Conservation (phyloP, 2,888 invertebrate genomes). For the Drosophila engyochracea region DNA sequence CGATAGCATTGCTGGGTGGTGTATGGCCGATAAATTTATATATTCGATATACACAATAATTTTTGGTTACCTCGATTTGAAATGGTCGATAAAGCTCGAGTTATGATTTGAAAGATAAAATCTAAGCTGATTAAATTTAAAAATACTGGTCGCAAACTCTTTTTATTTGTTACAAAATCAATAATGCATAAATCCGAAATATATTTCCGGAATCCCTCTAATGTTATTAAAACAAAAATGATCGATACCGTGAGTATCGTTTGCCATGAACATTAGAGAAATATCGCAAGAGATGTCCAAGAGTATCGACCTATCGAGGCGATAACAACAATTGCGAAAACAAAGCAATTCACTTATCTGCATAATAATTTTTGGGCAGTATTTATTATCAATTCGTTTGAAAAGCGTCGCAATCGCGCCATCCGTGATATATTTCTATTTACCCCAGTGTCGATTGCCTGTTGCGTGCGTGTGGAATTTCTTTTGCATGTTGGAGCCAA, state of each 20-base stretch:
- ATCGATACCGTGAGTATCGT: neutral
- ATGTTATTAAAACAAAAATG: neutral
- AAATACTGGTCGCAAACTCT: too few relatives aligned
- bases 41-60: neutral
- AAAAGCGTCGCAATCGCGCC: conserved; percentile 30
- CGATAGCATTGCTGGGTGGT: neutral
- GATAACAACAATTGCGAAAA: conserved; percentile 36
- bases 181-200: neutral
- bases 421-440: conserved; percentile 12
- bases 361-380: conserved; percentile 38
- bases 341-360: conserved; percentile 43
- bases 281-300: neutral
- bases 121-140: neutral
- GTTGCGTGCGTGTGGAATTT: conserved; percentile 66
- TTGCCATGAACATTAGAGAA: neutral
- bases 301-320: conserved; percentile 26
- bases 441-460: conserved; percentile 39
- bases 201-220: neutral
- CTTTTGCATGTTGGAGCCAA: conserved; percentile 67
- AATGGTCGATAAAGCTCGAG: neutral
- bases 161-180: neutral
- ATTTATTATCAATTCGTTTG: conserved; percentile 44
- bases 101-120: too few relatives aligned
- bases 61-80: neutral
- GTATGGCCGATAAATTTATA: neutral